Evolutionary conservation across 2,797 vertebrate genomes (phyloP).

Genomic region (Balearica regulorum): DNA sequence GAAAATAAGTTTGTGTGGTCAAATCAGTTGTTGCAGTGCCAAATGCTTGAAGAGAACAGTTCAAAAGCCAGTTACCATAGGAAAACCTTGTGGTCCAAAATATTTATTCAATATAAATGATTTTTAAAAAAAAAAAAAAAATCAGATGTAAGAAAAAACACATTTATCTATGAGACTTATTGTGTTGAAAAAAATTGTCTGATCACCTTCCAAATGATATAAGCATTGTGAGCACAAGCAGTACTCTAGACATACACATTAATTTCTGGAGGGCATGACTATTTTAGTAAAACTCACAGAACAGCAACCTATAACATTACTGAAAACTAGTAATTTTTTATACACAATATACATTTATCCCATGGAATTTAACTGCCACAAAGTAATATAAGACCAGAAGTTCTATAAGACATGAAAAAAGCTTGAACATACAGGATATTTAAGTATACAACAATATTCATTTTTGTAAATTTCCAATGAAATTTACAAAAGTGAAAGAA

Average conservation of each 20-base stretch:
- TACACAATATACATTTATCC: not conserved
- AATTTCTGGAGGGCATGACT: not conserved
- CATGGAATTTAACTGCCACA: not conserved
- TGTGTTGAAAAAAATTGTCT: not conserved
- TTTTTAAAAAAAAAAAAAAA: too few species aligned
- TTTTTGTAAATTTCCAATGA: not conserved
- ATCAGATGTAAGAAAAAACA: not conserved
- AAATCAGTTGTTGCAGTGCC: not conserved
- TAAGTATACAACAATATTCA: rapidly evolving
- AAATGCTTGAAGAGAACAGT: not conserved
- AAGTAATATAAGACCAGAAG: not conserved
- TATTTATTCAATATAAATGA: not conserved
- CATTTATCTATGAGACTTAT: not conserved
- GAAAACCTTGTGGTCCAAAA: not conserved
- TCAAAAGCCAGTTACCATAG: not conserved
- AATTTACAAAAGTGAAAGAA: too few species aligned
- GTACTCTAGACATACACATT: not conserved
- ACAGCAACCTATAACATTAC: not conserved
- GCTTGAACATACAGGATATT: not conserved
- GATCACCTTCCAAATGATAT: not conserved
- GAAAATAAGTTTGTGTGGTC: not conserved
- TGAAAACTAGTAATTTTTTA: not conserved
- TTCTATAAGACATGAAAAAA: not conserved
- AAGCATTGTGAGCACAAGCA: not conserved
- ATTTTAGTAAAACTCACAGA: not conserved